Conservation (phyloP, 2,797 vertebrate species). For the Petrocephalus sullivani region DNA sequence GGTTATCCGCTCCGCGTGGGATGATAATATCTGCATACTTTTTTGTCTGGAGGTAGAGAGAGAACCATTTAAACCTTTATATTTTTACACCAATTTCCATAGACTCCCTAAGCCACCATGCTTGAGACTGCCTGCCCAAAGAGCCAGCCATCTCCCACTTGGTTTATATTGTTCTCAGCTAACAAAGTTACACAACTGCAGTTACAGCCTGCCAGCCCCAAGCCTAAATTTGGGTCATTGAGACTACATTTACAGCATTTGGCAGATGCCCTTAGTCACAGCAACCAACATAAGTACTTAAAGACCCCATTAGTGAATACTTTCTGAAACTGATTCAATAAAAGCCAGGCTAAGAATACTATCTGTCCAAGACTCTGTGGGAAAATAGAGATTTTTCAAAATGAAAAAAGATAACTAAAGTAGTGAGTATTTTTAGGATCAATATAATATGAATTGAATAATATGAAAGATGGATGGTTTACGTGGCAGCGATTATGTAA, state of each 20-base stretch:
- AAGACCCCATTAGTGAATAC: too few species aligned
- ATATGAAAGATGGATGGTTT: not conserved
- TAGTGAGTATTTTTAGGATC: not conserved
- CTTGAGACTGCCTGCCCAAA: not conserved
- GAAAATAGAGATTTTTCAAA: not conserved
- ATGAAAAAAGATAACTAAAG: not conserved
- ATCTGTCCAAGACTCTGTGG: too few species aligned
- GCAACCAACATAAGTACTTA: too few species aligned
- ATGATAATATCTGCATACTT: slow-evolving; percentile 94
- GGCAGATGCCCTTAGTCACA: too few species aligned
- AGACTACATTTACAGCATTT: not conserved
- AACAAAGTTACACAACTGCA: not conserved
- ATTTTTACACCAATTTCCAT: not conserved
- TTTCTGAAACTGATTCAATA: too few species aligned
- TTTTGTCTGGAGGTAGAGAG: slow-evolving; percentile 70
- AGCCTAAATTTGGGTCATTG: not conserved
- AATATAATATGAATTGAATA: not conserved
- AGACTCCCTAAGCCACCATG: not conserved
- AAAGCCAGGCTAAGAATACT: too few species aligned
- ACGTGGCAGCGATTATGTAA: too few species aligned
- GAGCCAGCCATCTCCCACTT: not conserved
- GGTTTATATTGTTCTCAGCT: not conserved
- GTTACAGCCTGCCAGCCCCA: not conserved
- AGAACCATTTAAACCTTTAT: not conserved
- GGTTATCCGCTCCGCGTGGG: slow-evolving; percentile 85